These are phyloP conservation scores for Drosophila glabriapex DNA, from an alignment of 2,888 invertebrate genomes.

Conservation along the genomic window DNA sequence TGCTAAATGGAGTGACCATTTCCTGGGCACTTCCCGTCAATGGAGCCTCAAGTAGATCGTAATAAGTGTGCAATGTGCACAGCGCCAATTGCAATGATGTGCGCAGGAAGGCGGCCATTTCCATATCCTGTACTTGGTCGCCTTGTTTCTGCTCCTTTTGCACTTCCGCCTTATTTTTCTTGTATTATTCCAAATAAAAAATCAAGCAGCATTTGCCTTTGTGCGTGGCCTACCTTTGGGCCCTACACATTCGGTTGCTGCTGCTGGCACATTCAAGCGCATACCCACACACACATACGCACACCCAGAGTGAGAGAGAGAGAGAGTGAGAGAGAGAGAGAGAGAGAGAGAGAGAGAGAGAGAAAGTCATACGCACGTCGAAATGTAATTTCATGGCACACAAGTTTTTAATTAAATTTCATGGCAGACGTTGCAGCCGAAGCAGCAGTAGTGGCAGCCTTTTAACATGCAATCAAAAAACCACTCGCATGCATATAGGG, in stretches of 20 bases:
- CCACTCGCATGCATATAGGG: constrained; percentile 77
- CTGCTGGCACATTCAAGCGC: constrained; percentile 33
- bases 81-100: constrained; percentile 46
- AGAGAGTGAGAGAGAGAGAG: constrained; percentile 6
- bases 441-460: constrained; percentile 58
- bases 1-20: constrained; percentile 28
- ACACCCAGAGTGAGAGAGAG: not conserved
- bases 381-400: constrained; percentile 82
- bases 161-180: constrained; percentile 16
- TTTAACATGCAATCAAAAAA: constrained; percentile 80
- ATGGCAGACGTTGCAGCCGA: constrained; percentile 67
- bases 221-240: constrained; percentile 63
- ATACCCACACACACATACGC: constrained; percentile 9
- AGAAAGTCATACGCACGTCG: constrained; percentile 61
- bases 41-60: constrained; percentile 35
- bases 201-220: constrained; percentile 59
- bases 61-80: constrained; percentile 42
- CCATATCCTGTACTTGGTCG: constrained; percentile 47
- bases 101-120: constrained; percentile 59
- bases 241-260: constrained; percentile 45
- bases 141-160: not conserved
- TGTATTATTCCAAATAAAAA: constrained; percentile 43
- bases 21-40: constrained; percentile 17
- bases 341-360: not conserved
- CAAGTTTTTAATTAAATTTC: constrained; percentile 81